Percentiles rank a stretch among this genome's conserved stretches.
Evolutionary conservation across 1,140 invertebrate species (phyloP).

Genomic region (Lepidotrigona ventralis): DNA sequence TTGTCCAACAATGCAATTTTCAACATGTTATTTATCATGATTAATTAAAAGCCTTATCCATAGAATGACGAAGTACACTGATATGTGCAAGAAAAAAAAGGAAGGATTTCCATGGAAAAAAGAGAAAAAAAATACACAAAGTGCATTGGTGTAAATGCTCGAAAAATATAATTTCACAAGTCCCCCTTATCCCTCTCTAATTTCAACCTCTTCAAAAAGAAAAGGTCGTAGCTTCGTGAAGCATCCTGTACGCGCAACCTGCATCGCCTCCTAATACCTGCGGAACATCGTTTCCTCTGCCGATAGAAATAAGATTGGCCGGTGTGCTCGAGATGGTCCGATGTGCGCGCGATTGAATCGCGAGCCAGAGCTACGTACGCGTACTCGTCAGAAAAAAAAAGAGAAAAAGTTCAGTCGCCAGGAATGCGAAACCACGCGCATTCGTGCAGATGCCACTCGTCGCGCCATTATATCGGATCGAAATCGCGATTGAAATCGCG

Average conservation of each 20-base stretch:
- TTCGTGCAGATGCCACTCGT: not conserved
- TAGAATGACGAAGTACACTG: too few relatives aligned
- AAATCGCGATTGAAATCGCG: conserved; percentile 18
- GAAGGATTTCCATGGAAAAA: too few relatives aligned
- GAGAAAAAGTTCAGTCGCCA: not conserved
- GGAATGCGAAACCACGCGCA: not conserved
- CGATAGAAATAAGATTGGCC: conserved; percentile 63
- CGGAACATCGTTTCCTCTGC: conserved; percentile 25
- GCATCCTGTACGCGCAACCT: conserved; percentile 34
- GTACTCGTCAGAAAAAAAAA: conserved; percentile 20
- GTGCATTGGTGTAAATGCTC: too few relatives aligned
- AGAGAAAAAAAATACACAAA: too few relatives aligned
- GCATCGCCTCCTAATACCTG: conserved; percentile 52
- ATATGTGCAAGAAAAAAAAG: too few relatives aligned
- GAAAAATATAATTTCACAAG: too few relatives aligned
- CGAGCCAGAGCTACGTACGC: not conserved
- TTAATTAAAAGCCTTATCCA: too few relatives aligned
- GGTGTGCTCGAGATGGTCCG: not conserved
- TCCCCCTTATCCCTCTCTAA: too few relatives aligned
- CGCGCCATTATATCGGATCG: not conserved
- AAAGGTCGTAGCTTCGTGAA: too few relatives aligned
- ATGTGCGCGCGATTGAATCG: conserved; percentile 47
- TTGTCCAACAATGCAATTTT: too few relatives aligned
- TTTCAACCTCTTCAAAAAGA: too few relatives aligned
- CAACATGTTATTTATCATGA: too few relatives aligned